Evolutionary conservation across 2,797 vertebrate species (phyloP).

Genomic region (Rhinichthys osculus): DNA sequence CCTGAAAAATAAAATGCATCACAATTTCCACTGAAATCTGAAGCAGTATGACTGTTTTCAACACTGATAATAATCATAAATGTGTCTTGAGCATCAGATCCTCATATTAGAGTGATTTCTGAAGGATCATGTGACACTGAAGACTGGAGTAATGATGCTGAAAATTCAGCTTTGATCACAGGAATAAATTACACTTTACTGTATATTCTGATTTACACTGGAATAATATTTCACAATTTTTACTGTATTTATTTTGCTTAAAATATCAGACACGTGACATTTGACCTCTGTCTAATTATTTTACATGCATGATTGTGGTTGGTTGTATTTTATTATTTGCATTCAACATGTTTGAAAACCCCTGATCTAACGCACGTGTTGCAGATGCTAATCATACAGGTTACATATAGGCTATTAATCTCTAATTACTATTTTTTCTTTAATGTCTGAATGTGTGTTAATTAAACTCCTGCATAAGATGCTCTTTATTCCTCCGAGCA

Average conservation of each 20-base stretch:
- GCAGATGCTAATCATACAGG: too few species aligned
- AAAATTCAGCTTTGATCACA: not conserved
- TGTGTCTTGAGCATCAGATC: not conserved
- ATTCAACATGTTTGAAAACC: not conserved
- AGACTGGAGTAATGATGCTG: not conserved
- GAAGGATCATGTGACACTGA: constrained; percentile 12
- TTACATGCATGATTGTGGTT: not conserved
- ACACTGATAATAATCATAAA: not conserved
- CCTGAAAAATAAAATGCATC: not conserved
- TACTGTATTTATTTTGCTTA: not conserved
- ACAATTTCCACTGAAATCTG: not conserved
- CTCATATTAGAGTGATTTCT: not conserved
- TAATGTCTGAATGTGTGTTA: not conserved
- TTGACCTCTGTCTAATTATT: not conserved
- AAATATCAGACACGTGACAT: not conserved
- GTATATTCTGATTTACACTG: not conserved
- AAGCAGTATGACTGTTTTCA: not conserved
- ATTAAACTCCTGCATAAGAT: too few species aligned
- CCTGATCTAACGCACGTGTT: not conserved
- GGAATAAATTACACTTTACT: not conserved
- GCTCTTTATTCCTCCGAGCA: not conserved
- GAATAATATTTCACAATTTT: not conserved
- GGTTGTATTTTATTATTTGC: too few species aligned
- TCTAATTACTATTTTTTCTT: not conserved
- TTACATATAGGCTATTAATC: not conserved